phyloP scores from a whole-genome alignment of 1,140 invertebrate genomes.

The Centruroides sculpturatus region DNA sequence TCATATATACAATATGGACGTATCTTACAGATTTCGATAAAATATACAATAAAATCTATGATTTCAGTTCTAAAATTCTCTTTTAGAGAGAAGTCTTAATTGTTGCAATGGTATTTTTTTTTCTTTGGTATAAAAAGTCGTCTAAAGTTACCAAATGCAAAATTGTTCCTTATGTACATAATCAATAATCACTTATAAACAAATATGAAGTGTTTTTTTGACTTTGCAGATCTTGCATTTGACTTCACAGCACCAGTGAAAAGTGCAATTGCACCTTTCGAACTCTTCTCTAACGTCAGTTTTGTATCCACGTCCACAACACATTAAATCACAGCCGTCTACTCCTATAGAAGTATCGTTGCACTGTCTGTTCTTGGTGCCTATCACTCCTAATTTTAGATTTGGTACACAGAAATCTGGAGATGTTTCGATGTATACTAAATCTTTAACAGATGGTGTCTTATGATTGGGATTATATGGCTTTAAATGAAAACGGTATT shows the following conservation, averaged over 20 bases:
- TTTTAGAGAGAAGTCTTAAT: no score
- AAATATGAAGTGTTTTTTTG: constrained; percentile 80
- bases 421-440: constrained; percentile 82
- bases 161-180: no score
- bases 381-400: constrained; percentile 63
- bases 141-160: no score
- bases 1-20: no score
- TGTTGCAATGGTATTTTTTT: no score
- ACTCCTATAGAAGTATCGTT: constrained; percentile 84
- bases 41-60: no score
- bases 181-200: constrained; percentile 29
- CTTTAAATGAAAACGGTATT: constrained; percentile 28
- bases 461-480: constrained; percentile 81
- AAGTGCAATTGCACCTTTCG: constrained; percentile 77
- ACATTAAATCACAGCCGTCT: constrained; percentile 91
- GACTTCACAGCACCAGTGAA: constrained; percentile 95
- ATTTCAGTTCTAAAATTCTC: no score
- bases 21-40: no score
- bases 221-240: constrained; percentile 80
- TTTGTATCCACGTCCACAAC: constrained; percentile 81
- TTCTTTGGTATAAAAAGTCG: no score
- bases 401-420: constrained; percentile 86
- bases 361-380: constrained; percentile 74
- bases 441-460: constrained; percentile 67
- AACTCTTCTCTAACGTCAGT: constrained; percentile 59